Base-by-base conservation (phyloP, 2,113 vertebrate species). In the Salvator merianae region DNA sequence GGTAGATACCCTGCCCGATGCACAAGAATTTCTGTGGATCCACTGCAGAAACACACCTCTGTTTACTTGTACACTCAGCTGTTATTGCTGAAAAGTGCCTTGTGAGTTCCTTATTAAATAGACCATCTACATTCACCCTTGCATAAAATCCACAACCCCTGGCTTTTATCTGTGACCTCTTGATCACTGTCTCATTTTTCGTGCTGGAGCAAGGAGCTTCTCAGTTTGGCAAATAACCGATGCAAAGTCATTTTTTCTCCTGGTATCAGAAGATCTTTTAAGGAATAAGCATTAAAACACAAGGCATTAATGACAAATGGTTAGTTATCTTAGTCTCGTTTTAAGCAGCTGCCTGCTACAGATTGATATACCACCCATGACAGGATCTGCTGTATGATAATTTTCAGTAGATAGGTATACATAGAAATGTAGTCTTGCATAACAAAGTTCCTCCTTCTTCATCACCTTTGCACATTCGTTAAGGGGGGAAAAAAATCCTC, bases 401-500 rank as follows among this genome's bases (percentile, higher is more conserved):
- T n/a, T 85, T 84, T 32, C 8, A 24, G 38, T 68, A 77, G 14
- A 76, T 36, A 89, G 20, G 0, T n/a, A 5, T 12, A 30, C 20
- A 77, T 3, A 28, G 47, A 85, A 88, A 50, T 30, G 77, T 5
- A 65, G 16, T 28, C 5, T 22, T 65, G 16, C n/a, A 38, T 85
- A 75, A 8, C 9, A 1, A 77, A 2, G 20, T 43, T 50, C 86
- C 88, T 63, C 77, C 30, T 1, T 16, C 79, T 86, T 81, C 88
- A 1, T 76, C 77, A 20, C 69, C 10, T 89, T 84, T 82, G 55
- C 20, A 73, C 81, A 87, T 5, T 1, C 50, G 7, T 68, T 88
- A 86, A 47, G 43, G 43, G 43, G n/a, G 20, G 38, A 73, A 86
- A 73, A 47, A 40, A 14, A 62, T 24, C 66, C 10, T 85, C 28